Conservation (phyloP, 2,888 invertebrate species). For the Drosophila siamana region DNA sequence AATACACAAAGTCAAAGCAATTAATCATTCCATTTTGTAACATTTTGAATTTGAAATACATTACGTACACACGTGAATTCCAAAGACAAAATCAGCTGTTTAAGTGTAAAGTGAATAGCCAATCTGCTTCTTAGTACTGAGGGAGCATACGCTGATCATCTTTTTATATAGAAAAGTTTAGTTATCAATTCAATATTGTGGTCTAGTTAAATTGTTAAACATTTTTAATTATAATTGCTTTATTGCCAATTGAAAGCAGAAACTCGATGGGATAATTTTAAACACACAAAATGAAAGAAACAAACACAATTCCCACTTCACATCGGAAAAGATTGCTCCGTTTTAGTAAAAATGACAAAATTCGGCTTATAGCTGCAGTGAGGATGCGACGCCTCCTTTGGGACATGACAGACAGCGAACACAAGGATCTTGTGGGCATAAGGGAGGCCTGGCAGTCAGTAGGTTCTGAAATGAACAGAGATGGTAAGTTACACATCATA, state of each 20-base stretch:
- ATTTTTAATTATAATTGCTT: background rate
- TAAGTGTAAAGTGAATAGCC: slow-evolving; percentile 36
- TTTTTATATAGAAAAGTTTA: background rate
- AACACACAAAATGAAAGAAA: background rate
- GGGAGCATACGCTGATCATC: slow-evolving; percentile 42
- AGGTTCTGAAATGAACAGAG: slow-evolving; percentile 33
- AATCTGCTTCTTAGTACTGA: slow-evolving; percentile 7
- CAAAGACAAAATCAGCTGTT: slow-evolving; percentile 37
- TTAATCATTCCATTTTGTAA: background rate
- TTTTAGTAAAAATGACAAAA: slow-evolving; percentile 40
- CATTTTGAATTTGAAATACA: slow-evolving; percentile 13
- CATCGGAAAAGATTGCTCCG: slow-evolving; percentile 26
- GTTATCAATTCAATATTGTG: too few species aligned
- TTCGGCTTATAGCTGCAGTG: slow-evolving; percentile 43
- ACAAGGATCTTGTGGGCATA: slow-evolving; percentile 37
- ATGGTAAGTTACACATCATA: slow-evolving; percentile 28
- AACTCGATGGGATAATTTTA: background rate
- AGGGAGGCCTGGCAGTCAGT: slow-evolving; percentile 45
- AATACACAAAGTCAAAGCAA: slow-evolving; percentile 46
- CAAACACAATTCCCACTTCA: background rate
- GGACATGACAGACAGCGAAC: slow-evolving; percentile 38
- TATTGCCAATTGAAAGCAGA: too few species aligned
- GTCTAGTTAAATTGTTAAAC: too few species aligned
- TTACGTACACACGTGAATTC: slow-evolving; percentile 12
- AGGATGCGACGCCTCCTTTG: slow-evolving; percentile 37